These are phyloP conservation scores for Lateolabrax maculatus DNA, from an alignment of 2,797 vertebrate genomes.

Conservation along the genomic window DNA sequence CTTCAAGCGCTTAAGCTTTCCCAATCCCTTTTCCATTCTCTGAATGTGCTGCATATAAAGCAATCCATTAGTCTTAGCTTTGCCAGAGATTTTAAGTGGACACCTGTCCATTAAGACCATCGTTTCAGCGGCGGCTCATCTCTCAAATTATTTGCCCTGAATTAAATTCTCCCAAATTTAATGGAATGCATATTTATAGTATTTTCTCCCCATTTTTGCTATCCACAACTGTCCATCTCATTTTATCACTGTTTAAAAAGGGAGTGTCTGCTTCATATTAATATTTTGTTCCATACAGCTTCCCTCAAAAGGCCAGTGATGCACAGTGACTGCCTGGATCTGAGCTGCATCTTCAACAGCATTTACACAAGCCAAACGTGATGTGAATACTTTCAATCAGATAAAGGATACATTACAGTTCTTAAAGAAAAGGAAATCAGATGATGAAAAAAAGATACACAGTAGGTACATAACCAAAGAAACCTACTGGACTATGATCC, in stretches of 20 bases:
- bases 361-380: slow-evolving; percentile 1
- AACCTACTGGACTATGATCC: neutral
- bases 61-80: slow-evolving; percentile 91
- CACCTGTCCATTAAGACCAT: slow-evolving; percentile 89
- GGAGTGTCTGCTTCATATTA: slow-evolving; percentile 48
- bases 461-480: neutral
- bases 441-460: neutral
- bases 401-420: slow-evolving; percentile 7
- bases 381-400: slow-evolving; percentile 15
- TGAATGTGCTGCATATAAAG: slow-evolving; percentile 85
- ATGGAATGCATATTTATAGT: slow-evolving; percentile 86
- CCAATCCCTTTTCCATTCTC: slow-evolving; percentile 86
- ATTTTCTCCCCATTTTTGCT: slow-evolving; percentile 65
- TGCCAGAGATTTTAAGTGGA: slow-evolving; percentile 88
- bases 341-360: neutral
- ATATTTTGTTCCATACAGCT: slow-evolving; percentile 35
- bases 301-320: slow-evolving; percentile 23
- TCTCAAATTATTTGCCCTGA: slow-evolving; percentile 85
- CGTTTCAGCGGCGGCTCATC: slow-evolving; percentile 81
- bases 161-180: slow-evolving; percentile 86
- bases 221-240: slow-evolving; percentile 46
- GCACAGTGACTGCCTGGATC: slow-evolving; percentile 9
- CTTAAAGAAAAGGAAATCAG: neutral
- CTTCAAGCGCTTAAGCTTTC: slow-evolving; percentile 84
- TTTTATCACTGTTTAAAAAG: slow-evolving; percentile 49